Base-by-base conservation (phyloP, 2,888 invertebrate species). In the Acheta domesticus region DNA sequence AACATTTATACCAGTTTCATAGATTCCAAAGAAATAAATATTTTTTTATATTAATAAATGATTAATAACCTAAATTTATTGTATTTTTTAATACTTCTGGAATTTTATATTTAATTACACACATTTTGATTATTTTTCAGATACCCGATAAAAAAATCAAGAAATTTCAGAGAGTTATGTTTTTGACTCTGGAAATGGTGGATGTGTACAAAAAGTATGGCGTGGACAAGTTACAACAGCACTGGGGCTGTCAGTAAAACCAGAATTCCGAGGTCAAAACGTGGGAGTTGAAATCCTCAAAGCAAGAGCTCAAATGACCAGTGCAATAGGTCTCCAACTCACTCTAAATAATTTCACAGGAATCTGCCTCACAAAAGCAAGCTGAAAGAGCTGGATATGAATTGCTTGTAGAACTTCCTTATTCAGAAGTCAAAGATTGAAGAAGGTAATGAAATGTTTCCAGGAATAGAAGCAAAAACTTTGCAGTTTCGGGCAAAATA, bases 161-260 rank as follows among this genome's bases (percentile, higher is more conserved):
- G 62, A 62, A 62, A 12, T 62, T 62, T 62, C 62, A 62, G n/a
- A 62, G 62, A 16, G 62, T 62, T 3, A 62, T 62, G 62, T 62
- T 62, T 8, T 19, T 62, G 14, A 48, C 36, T 21, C 78, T 48
- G 20, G 19, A 79, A n/a, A 49, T 49, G 62, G 89, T 89, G 0
- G 88, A 89, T 82, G 83, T 87, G 74, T 89, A 87, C 84, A 80
- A 85, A 12, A 83, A 83, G 12, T 89, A 86, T 82, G 84, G 84
- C 0, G 88, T 89, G 11, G 87, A 88, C 74, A 84, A 85, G 79
- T 89, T 81, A 83, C 89, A 80, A 87, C 86, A 0, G 89, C 89
- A 0, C 87, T 87, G 79, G 89, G 89, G 0, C 85, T 89, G 83
- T 89, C 89, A 74, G 89, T 89, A 3, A 85, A 85, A 48, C 88